phyloP scores from a whole-genome alignment of 2,797 vertebrate genomes.

The Notoglanidium macrostoma region DNA sequence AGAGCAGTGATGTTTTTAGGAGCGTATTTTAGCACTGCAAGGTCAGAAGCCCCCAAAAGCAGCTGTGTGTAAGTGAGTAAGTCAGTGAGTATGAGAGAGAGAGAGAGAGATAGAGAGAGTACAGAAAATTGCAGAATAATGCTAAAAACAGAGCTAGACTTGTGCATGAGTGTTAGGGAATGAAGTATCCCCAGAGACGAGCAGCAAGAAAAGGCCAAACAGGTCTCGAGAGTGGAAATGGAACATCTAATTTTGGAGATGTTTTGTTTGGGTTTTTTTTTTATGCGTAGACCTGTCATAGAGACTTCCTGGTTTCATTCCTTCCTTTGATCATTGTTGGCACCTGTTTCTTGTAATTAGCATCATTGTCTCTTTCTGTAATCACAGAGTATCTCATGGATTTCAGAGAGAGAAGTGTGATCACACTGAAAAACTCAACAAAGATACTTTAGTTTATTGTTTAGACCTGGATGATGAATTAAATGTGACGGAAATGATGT shows the following conservation, averaged over 20 bases:
- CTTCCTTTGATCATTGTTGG: not conserved
- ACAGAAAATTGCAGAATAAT: not conserved
- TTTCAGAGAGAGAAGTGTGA: not conserved
- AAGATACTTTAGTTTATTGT: not conserved
- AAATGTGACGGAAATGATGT: not conserved
- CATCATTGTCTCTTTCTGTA: conserved; percentile 1
- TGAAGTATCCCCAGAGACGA: not conserved
- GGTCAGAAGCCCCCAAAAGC: conserved; percentile 43
- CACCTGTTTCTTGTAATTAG: not conserved
- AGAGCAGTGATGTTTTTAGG: conserved; percentile 35
- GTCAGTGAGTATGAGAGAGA: not conserved
- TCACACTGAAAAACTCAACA: not conserved
- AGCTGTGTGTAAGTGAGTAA: not conserved
- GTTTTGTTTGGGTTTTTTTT: not conserved
- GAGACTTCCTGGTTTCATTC: not conserved
- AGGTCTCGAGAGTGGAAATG: conserved; percentile 7
- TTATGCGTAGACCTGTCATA: not conserved
- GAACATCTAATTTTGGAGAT: conserved; percentile 12
- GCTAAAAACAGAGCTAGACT: not conserved
- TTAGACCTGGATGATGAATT: not conserved
- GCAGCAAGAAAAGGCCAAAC: not conserved
- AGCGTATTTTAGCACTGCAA: conserved; percentile 48
- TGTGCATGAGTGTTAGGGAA: not conserved
- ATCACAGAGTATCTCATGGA: not conserved
- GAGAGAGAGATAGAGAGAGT: conserved; percentile 5